phyloP scores from a whole-genome alignment of 2,113 vertebrate species.

The Arenaria interpres region DNA sequence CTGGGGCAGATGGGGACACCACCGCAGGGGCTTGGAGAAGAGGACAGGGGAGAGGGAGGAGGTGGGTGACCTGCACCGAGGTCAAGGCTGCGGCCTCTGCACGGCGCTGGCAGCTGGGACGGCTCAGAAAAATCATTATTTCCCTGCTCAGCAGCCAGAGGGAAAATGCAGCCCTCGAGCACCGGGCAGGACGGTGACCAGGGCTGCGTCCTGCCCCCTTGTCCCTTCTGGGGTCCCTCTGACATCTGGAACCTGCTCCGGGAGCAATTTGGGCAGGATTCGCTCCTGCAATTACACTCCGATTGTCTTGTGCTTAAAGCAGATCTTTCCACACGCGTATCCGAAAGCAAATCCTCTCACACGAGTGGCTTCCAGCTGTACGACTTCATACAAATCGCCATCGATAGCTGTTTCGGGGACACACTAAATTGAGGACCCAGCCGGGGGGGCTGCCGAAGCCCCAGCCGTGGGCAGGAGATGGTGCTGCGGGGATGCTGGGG shows the following conservation, averaged over 20 bases:
- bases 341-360: not conserved
- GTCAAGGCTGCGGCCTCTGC: rapidly evolving
- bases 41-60: not conserved
- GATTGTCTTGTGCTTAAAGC: not conserved
- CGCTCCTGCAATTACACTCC: not conserved
- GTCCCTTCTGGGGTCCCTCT: not conserved
- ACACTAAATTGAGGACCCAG: rapidly evolving
- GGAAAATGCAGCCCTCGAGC: too few species aligned
- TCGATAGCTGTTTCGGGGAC: not conserved
- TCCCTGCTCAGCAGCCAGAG: not conserved
- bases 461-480: not conserved
- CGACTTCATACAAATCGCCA: not conserved
- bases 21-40: not conserved
- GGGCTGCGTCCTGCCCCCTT: rapidly evolving
- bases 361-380: not conserved
- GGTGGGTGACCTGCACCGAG: not conserved
- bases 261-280: not conserved
- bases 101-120: not conserved
- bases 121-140: not conserved
- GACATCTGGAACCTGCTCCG: not conserved
- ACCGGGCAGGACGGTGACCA: not conserved
- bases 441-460: not conserved
- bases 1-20: not conserved
- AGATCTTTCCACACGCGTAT: not conserved
- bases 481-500: rapidly evolving